A percentile compares a stretch with the other conserved stretches of the same genome.
phyloP scores from a whole-genome alignment of 2,888 invertebrate genomes.

The Helicoverpa assulta region DNA sequence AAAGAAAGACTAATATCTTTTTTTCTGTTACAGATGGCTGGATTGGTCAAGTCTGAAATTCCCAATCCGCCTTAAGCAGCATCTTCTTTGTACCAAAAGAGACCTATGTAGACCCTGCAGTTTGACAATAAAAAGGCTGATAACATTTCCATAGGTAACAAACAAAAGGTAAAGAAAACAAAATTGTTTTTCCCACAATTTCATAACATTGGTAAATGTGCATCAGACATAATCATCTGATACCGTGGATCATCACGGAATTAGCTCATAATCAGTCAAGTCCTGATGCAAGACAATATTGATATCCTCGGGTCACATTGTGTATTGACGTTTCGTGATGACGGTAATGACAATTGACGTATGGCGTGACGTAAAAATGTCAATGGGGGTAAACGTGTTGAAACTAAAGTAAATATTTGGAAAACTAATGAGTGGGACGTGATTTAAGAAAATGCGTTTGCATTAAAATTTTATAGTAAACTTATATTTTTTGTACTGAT shows the following conservation, averaged over 20 bases:
- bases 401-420: constrained; percentile 25
- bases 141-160: too few relatives aligned
- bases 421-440: background rate
- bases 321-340: constrained; percentile 25
- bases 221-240: constrained; percentile 14
- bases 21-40: too few relatives aligned
- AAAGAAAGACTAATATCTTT: too few relatives aligned
- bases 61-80: too few relatives aligned
- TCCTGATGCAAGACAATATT: constrained; percentile 22
- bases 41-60: background rate
- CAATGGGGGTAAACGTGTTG: background rate
- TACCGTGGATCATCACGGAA: constrained; percentile 23
- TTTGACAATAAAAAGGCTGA: too few relatives aligned
- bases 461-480: too few relatives aligned
- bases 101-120: too few relatives aligned
- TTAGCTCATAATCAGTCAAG: constrained; percentile 40
- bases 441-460: constrained; percentile 5
- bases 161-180: background rate
- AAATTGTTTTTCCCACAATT: background rate
- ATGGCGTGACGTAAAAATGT: constrained; percentile 31
- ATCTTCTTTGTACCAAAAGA: too few relatives aligned
- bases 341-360: constrained; percentile 25
- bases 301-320: constrained; percentile 52
- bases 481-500: too few relatives aligned
- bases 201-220: background rate